phyloP scores from a whole-genome alignment of 1,140 invertebrate species.

The Idris sp. region DNA sequence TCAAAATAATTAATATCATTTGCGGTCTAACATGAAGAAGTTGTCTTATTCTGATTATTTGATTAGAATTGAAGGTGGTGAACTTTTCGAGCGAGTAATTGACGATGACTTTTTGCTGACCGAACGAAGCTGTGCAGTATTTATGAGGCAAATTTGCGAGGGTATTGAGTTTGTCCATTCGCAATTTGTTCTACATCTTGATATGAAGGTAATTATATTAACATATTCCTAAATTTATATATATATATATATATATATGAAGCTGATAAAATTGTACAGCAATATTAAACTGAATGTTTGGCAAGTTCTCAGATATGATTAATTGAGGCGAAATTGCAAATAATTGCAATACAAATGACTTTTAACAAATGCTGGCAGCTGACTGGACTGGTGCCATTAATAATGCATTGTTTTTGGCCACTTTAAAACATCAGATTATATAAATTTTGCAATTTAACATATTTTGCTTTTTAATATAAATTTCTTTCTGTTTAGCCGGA shows the following conservation, averaged over 20 bases:
- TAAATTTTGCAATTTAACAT: slow-evolving; percentile 27
- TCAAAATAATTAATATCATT: too few species aligned
- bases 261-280: slow-evolving; percentile 12
- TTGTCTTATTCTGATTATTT: slow-evolving; percentile 34
- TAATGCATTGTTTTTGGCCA: slow-evolving; percentile 31
- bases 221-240: too few species aligned
- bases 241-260: too few species aligned
- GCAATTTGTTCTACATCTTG: slow-evolving; percentile 95
- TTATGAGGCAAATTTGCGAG: slow-evolving; percentile 98
- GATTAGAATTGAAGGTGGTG: slow-evolving; percentile 95
- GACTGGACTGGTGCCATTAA: slow-evolving; percentile 26
- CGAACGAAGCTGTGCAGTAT: slow-evolving; percentile 95
- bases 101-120: slow-evolving; percentile 98
- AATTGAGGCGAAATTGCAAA: slow-evolving; percentile 31
- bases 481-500: slow-evolving; percentile 86
- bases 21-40: not conserved
- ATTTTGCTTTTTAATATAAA: slow-evolving; percentile 29
- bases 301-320: slow-evolving; percentile 30
- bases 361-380: slow-evolving; percentile 32
- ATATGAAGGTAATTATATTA: slow-evolving; percentile 98
- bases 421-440: slow-evolving; percentile 31
- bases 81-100: slow-evolving; percentile 98
- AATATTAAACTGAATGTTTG: slow-evolving; percentile 32
- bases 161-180: slow-evolving; percentile 97
- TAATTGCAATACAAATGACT: slow-evolving; percentile 52